These are phyloP conservation scores for Phalacrocorax pelagicus DNA, from an alignment of 2,113 vertebrate species.

Conservation along the genomic window DNA sequence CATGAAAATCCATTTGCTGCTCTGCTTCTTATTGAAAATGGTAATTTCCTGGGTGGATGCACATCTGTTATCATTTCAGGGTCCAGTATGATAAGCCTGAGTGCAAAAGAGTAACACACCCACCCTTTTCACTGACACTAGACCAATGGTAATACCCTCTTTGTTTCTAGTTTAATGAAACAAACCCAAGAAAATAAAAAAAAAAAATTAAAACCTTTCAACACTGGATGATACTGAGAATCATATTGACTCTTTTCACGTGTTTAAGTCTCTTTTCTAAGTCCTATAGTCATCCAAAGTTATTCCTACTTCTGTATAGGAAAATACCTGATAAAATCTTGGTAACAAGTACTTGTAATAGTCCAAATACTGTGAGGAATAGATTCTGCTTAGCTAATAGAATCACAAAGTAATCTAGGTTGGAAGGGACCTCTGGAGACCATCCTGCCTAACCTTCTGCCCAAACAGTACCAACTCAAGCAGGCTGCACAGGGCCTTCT, in stretches of 20 bases:
- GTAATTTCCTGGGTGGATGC: slow-evolving; percentile 61
- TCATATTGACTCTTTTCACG: not conserved
- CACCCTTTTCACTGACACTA: not conserved
- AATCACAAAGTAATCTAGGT: not conserved
- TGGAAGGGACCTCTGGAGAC: not conserved
- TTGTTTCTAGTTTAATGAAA: not conserved
- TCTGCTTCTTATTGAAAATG: slow-evolving; percentile 64
- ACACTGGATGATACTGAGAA: not conserved
- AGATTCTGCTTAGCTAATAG: not conserved
- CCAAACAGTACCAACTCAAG: not conserved
- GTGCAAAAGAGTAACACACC: not conserved
- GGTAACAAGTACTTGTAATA: not conserved
- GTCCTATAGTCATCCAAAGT: not conserved
- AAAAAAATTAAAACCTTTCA: not conserved
- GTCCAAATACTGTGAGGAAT: not conserved
- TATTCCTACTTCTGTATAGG: not conserved
- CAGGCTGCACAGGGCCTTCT: not conserved
- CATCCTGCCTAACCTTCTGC: not conserved
- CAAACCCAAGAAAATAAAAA: not conserved
- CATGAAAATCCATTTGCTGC: slow-evolving; percentile 59
- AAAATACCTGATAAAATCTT: not conserved
- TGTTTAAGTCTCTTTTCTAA: not conserved
- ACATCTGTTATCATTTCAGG: slow-evolving; percentile 38
- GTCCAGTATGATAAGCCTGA: slow-evolving; percentile 41
- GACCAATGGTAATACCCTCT: not conserved